Evolutionary conservation across 2,888 invertebrate genomes (phyloP), one percentile per base, ranked within the genome.

Genomic region (Melanostoma scalare): DNA sequence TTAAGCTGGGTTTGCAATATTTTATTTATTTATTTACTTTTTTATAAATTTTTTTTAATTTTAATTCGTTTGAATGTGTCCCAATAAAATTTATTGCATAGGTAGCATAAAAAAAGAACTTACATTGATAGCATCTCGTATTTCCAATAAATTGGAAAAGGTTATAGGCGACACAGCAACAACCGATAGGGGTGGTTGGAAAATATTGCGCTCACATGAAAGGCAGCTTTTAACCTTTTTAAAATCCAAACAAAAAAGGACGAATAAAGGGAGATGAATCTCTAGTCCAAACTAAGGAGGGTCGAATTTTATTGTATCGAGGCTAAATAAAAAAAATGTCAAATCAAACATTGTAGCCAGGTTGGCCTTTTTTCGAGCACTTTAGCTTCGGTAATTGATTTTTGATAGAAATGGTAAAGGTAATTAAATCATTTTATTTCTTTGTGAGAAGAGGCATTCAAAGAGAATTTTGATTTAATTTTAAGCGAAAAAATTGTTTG

Each of bases 71-170:
- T 53, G 76, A 61, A 81, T 72, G 35, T 72, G 53, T 60, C 72
- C 60, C 60, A 44, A 73, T 73, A 63, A 50, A 79, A 74, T 68
- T 79, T 79, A 77, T 53, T 61, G 72, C 67, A 44, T 42, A 67
- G 67, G 53, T 58, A 55, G 38, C 44, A 53, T 46, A 10, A 6
- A 46, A 6, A 33, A 10, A 44, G 35, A 46, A 48, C 38, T n/a
- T 35, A 42, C 9, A 30, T 40, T 20, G 20, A 1, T 20, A 20
- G 20, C 20, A 20, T 40, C 40, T 30, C 5, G 58, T 46, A 63
- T 30, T 42, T 61, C 46, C 35, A 67, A 76, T 81, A 76, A 68
- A 81, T 72, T 50, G 55, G 9, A 61, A 65, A 71, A 38, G 35
- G 52, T 35, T 65, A 63, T 60, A 20, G 20, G 20, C 36, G 52